phyloP scores from a whole-genome alignment of 1,140 invertebrate species.

The Nixonia krombeini region DNA sequence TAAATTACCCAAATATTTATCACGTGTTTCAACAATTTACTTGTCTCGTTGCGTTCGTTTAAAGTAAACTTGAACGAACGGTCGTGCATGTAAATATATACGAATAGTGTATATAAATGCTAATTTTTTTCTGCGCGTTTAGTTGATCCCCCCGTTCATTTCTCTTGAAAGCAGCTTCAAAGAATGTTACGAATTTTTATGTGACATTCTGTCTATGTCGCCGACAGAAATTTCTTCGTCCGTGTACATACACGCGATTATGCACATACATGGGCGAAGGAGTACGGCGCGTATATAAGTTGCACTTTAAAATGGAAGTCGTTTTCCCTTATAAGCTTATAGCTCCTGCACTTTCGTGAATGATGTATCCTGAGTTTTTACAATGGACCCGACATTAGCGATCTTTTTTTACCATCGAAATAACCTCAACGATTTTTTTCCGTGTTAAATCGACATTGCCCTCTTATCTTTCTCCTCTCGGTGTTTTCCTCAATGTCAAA shows the following conservation, averaged over 20 bases:
- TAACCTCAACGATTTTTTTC: constrained; percentile 10
- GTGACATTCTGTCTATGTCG: constrained; percentile 14
- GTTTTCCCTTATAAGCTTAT: constrained; percentile 22
- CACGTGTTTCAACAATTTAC: no score
- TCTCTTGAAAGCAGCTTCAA: background rate
- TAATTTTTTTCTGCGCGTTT: background rate
- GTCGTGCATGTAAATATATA: no score
- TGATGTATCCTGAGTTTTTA: constrained; percentile 33
- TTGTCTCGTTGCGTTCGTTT: no score
- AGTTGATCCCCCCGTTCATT: no score
- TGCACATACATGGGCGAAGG: background rate
- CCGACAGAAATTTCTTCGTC: constrained; percentile 6
- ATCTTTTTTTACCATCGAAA: constrained; percentile 22
- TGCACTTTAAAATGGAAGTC: constrained; percentile 32
- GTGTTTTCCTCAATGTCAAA: no score
- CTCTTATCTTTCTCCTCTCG: background rate
- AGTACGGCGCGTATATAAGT: constrained; percentile 16
- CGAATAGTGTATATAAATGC: no score
- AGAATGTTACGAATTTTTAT: constrained; percentile 13
- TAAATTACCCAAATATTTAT: no score
- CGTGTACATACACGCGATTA: constrained; percentile 20
- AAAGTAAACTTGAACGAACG: no score
- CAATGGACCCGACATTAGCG: constrained; percentile 21
- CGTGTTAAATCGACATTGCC: background rate
- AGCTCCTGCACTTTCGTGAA: constrained; percentile 27